Evolutionary conservation across 2,888 invertebrate genomes (phyloP), one percentile per base, ranked within the genome.

Genomic region (Microctonus brassicae): DNA sequence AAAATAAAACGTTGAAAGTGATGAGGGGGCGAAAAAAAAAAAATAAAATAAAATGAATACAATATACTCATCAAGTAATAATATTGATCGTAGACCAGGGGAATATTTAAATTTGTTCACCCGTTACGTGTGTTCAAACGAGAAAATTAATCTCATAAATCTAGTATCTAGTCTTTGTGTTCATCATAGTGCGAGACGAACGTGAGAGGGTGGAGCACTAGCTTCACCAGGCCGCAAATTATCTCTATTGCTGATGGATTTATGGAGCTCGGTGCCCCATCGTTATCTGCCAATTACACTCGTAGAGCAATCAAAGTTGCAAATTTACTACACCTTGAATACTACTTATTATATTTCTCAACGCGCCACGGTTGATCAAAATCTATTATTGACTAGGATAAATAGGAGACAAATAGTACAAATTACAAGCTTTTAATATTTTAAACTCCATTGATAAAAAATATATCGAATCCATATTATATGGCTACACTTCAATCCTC

Each of bases 111-210:
- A 70, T 73, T 77, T 73, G 66, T 73, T 34, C 58, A 47, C 22
- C 61, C 26, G 57, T 60, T 60, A 64, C 74, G 73, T 74, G 73
- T 76, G 62, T 73, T 73, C 74, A 64, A 70, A 70, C 75, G 65
- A 76, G 77, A 76, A 78, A 81, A 81, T 80, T 76, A 74, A 73
- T 77, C 76, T 76, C 81, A 77, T 82, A 83, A 83, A 83, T 83
- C 78, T 80, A 80, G 76, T 82, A 81, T 80, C 75, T 33, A n/a
- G 29, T 78, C 79, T 77, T 74, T 74, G 76, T 74, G 75, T 75
- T 77, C 77, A 79, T 83, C 83, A 81, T 80, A 79, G 77, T 70
- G 75, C 76, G 78, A 78, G 47, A 60, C 62, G 58, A 67, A 61
- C 34, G 61, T 58, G 57, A 60, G 57, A 66, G 66, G 33, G 69